These are phyloP conservation scores for Eupsilia transversa DNA, from an alignment of 2,888 invertebrate species.

Conservation along the genomic window DNA sequence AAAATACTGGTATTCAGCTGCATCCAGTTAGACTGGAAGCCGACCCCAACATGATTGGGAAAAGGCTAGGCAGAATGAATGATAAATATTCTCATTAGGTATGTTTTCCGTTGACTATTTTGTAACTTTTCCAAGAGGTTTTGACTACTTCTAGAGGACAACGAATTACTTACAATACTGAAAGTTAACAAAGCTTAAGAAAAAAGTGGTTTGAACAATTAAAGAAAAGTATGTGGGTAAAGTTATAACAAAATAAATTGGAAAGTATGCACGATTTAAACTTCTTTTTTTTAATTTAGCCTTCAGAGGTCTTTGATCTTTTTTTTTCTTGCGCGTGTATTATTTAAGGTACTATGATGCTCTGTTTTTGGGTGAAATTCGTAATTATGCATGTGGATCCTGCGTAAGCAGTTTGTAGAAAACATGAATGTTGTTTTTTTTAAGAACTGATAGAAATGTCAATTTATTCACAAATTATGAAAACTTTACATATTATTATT, in stretches of 20 bases:
- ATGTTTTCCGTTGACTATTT: slow-evolving; percentile 35
- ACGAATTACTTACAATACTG: slow-evolving; percentile 32
- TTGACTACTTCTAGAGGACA: slow-evolving; percentile 51
- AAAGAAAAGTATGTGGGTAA: background rate
- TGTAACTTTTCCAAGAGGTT: slow-evolving; percentile 59
- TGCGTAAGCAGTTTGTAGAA: background rate
- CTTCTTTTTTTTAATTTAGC: background rate
- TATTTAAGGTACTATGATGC: background rate
- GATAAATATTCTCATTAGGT: slow-evolving; percentile 6
- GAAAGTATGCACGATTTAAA: background rate
- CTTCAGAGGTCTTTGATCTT: background rate
- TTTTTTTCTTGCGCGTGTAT: background rate
- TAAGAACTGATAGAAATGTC: background rate
- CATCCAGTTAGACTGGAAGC: no score
- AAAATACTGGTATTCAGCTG: no score
- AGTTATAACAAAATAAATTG: slow-evolving; percentile 15
- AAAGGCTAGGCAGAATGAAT: no score
- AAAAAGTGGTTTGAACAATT: background rate
- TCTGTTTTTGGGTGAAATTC: background rate
- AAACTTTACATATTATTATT: no score
- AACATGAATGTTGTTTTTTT: background rate
- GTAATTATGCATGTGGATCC: no score
- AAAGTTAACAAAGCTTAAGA: slow-evolving; percentile 15
- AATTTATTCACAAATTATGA: no score
- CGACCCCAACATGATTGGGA: no score